Percentiles rank a stretch among this genome's conserved stretches.
Conservation (phyloP, 2,888 invertebrate species). For the Leuctra nigra region DNA sequence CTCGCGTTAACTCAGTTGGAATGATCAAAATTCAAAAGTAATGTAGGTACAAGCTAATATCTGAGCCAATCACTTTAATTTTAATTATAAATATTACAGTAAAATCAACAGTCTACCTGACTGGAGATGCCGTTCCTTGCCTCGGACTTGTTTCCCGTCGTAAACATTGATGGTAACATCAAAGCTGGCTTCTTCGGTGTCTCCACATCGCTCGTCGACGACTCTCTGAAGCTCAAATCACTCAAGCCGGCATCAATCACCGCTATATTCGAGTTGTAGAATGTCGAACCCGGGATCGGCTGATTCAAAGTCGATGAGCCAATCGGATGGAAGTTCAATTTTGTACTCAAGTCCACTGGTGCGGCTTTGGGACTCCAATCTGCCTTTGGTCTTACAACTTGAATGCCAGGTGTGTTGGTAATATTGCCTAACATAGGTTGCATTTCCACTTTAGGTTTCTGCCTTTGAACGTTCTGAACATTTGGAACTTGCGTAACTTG, state of each 20-base stretch:
- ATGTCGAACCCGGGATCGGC: constrained; percentile 1
- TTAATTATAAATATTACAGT: no score
- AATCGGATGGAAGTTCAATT: constrained; percentile 46
- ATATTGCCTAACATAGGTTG: not conserved
- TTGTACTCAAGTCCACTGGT: constrained; percentile 18
- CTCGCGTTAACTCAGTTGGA: no score
- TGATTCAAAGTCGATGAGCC: constrained; percentile 43
- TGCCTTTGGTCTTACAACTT: constrained; percentile 28
- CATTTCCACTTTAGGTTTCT: not conserved
- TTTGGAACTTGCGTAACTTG: not conserved
- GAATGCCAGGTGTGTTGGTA: constrained; percentile 12
- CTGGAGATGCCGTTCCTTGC: no score
- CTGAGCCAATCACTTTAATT: no score
- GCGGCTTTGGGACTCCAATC: constrained; percentile 20
- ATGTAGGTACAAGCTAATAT: no score
- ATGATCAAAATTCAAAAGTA: no score
- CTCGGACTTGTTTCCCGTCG: constrained; percentile 47
- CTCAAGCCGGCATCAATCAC: not conserved
- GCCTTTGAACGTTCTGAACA: no score
- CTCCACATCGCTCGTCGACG: constrained; percentile 23
- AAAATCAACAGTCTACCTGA: no score
- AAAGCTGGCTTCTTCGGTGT: constrained; percentile 51
- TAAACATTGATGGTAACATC: constrained; percentile 84
- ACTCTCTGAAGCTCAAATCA: not conserved
- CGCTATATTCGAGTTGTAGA: not conserved